phyloP scores from a whole-genome alignment of 2,113 vertebrate genomes.

The Electrona antarctica region DNA sequence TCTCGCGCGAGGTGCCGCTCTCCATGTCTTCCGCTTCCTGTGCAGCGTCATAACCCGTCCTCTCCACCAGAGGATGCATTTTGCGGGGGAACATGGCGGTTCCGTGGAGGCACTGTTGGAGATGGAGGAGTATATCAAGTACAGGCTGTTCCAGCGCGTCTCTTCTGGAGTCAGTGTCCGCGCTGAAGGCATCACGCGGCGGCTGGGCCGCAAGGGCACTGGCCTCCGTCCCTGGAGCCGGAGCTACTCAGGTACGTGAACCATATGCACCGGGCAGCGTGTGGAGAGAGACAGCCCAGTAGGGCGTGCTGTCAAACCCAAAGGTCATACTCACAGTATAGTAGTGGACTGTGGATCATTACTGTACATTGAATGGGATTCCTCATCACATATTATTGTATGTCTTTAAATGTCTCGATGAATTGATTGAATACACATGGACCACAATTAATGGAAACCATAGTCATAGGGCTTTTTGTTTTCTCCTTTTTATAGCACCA shows the following conservation, averaged over 20 bases:
- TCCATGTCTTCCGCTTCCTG: slow-evolving; percentile 59
- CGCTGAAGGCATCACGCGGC: neutral
- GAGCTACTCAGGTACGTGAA: neutral
- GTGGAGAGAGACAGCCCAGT: neutral
- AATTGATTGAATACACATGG: too few species aligned
- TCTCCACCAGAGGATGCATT: slow-evolving; percentile 1
- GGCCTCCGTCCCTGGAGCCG: neutral
- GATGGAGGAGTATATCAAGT: slow-evolving; percentile 24
- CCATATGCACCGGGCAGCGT: too few species aligned
- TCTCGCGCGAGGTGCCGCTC: too few species aligned
- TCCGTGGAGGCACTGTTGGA: slow-evolving; percentile 62
- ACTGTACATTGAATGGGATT: neutral
- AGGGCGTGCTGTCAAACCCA: slow-evolving; percentile 31
- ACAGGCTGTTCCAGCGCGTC: neutral
- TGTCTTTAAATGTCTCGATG: too few species aligned
- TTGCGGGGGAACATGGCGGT: slow-evolving; percentile 71
- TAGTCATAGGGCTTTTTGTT: too few species aligned
- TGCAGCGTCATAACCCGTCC: neutral
- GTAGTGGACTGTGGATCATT: neutral
- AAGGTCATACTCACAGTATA: slow-evolving; percentile 67
- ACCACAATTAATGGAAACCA: too few species aligned
- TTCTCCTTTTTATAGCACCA: too few species aligned
- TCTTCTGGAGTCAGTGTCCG: slow-evolving; percentile 33
- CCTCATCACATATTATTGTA: too few species aligned
- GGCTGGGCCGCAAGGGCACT: neutral